Evolutionary conservation across 2,888 invertebrate genomes (phyloP).

Genomic region (Stenurella melanura): DNA sequence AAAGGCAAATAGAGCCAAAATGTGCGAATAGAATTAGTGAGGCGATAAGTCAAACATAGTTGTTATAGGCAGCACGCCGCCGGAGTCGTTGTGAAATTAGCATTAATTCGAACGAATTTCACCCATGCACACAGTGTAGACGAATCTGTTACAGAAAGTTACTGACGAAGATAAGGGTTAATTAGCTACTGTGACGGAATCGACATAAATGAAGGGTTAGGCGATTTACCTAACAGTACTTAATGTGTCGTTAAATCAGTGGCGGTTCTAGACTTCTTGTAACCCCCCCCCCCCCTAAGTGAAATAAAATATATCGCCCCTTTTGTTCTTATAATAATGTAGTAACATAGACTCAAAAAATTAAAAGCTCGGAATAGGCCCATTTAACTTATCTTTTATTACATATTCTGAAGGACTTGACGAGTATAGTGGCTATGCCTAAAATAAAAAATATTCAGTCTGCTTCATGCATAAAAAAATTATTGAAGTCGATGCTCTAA

Average conservation of each 20-base stretch:
- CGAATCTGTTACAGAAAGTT: neutral
- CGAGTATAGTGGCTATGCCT: too few relatives aligned
- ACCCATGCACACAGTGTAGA: neutral
- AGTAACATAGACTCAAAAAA: too few relatives aligned
- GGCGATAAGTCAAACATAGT: neutral
- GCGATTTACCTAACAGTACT: neutral
- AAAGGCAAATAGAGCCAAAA: neutral
- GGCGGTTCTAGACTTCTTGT: too few relatives aligned
- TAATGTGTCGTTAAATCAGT: neutral
- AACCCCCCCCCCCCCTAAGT: too few relatives aligned
- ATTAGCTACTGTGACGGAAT: neutral
- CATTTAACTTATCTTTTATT: too few relatives aligned
- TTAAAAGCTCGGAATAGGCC: too few relatives aligned
- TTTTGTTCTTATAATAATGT: too few relatives aligned
- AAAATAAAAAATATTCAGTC: too few relatives aligned
- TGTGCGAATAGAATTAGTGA: neutral
- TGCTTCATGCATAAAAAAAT: too few relatives aligned
- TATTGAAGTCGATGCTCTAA: too few relatives aligned
- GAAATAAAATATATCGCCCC: too few relatives aligned
- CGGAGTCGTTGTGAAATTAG: neutral
- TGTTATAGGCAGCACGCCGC: constrained; percentile 5
- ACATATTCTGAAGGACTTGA: too few relatives aligned
- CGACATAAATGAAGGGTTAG: neutral
- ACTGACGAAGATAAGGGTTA: neutral
- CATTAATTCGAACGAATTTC: neutral